Evolutionary conservation across 2,113 vertebrate species (phyloP).

Genomic region (Reinhardtius hippoglossoides): DNA sequence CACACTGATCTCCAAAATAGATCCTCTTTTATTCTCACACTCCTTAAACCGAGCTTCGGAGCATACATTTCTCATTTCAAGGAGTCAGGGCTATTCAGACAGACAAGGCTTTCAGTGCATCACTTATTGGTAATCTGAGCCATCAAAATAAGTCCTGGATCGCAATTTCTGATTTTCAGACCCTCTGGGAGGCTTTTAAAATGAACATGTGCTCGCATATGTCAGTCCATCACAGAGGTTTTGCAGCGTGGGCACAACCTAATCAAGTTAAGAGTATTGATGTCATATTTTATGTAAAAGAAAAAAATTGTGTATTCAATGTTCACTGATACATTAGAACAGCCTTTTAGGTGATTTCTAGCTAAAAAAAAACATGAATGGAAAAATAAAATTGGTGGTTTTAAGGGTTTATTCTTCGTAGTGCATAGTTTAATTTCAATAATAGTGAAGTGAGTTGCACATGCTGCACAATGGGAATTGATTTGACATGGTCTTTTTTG

Average conservation of each 20-base stretch:
- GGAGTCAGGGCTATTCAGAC: slow-evolving; percentile 34
- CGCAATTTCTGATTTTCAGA: slow-evolving; percentile 42
- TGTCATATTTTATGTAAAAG: slow-evolving; percentile 10
- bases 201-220: slow-evolving; percentile 34
- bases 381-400: not conserved
- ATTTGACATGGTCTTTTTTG: slow-evolving; percentile 1
- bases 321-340: slow-evolving; percentile 8
- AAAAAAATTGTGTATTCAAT: not conserved
- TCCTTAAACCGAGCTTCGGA: slow-evolving; percentile 10
- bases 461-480: not conserved
- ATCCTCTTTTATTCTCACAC: slow-evolving; percentile 19
- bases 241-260: slow-evolving; percentile 10
- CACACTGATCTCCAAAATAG: slow-evolving; percentile 38
- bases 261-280: slow-evolving; percentile 44
- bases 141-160: slow-evolving; percentile 38
- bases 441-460: not conserved
- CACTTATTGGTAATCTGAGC: slow-evolving; percentile 45
- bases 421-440: not conserved
- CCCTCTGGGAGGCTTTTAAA: slow-evolving; percentile 28
- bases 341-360: not conserved
- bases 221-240: slow-evolving; percentile 18
- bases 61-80: slow-evolving; percentile 44
- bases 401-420: not conserved
- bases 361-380: slow-evolving; percentile 8
- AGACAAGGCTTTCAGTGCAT: slow-evolving; percentile 42